Percentiles rank a stretch among this genome's conserved stretches.
phyloP scores from a whole-genome alignment of 2,888 invertebrate genomes.

The Limnephilus auricula region DNA sequence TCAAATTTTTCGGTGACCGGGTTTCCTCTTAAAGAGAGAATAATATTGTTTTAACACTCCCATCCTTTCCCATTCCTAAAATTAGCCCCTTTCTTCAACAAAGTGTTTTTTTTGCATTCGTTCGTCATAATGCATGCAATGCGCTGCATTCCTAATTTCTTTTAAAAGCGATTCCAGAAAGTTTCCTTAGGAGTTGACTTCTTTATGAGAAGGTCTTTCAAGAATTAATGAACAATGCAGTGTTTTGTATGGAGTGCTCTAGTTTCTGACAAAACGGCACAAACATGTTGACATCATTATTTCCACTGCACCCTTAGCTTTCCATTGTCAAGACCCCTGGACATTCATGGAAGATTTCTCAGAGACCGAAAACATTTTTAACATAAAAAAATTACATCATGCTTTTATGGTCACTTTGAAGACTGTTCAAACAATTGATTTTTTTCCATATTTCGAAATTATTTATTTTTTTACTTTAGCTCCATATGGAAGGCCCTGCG shows the following conservation, averaged over 20 bases:
- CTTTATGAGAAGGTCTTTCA: background rate
- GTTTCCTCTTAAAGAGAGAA: background rate
- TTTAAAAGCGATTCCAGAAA: background rate
- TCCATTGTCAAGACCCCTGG: background rate
- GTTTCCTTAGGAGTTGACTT: background rate
- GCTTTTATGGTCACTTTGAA: no score
- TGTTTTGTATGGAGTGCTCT: background rate
- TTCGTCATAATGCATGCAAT: background rate
- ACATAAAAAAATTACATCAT: background rate
- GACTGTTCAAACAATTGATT: no score
- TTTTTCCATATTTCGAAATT: no score
- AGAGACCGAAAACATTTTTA: background rate
- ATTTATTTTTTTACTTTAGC: no score
- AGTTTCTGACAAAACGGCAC: background rate
- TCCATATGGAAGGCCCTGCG: no score
- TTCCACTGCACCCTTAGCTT: background rate
- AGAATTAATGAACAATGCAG: constrained; percentile 11
- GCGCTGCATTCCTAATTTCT: background rate
- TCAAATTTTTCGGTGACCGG: no score
- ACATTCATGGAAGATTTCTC: background rate
- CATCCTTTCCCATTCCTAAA: background rate
- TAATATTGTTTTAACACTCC: background rate
- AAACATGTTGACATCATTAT: background rate
- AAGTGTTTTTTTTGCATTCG: background rate
- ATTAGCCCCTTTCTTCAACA: background rate